phyloP scores from a whole-genome alignment of 2,888 invertebrate species.

The Leptinotarsa haldemani region DNA sequence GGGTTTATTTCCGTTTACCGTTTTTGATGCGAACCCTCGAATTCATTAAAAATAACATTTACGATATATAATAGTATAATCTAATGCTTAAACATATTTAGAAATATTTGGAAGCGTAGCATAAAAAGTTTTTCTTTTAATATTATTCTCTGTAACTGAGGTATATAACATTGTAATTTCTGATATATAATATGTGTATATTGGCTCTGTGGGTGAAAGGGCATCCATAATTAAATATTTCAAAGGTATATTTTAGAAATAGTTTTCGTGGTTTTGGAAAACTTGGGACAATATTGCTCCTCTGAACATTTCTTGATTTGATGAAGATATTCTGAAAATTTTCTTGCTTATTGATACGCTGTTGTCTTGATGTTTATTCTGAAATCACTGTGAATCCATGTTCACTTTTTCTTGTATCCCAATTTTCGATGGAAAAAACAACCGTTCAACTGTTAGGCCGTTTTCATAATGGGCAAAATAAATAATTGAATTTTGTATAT shows the following conservation, averaged over 20 bases:
- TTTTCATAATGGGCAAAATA: slow-evolving; percentile 52
- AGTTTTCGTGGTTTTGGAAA: slow-evolving; percentile 60
- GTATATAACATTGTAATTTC: slow-evolving; percentile 60
- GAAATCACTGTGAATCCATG: slow-evolving; percentile 57
- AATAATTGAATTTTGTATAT: slow-evolving; percentile 51
- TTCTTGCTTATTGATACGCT: slow-evolving; percentile 38
- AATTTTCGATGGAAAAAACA: slow-evolving; percentile 50
- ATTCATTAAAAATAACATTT: slow-evolving; percentile 46
- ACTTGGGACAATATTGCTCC: slow-evolving; percentile 59
- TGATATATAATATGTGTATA: slow-evolving; percentile 60
- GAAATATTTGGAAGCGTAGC: slow-evolving; percentile 56
- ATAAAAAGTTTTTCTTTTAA: slow-evolving; percentile 50
- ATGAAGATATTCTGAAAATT: slow-evolving; percentile 13
- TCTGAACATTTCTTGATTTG: slow-evolving; percentile 34
- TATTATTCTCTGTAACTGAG: slow-evolving; percentile 50
- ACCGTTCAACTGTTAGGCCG: slow-evolving; percentile 61
- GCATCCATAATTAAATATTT: slow-evolving; percentile 57
- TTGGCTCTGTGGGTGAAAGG: slow-evolving; percentile 64
- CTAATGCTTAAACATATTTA: slow-evolving; percentile 58
- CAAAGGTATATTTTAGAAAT: slow-evolving; percentile 55
- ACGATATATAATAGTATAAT: slow-evolving; percentile 54
- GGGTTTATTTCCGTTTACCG: slow-evolving; percentile 42
- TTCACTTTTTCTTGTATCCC: slow-evolving; percentile 57
- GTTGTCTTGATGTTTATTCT: slow-evolving; percentile 60
- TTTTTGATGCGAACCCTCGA: slow-evolving; percentile 44